Evolutionary conservation across 2,888 invertebrate species (phyloP).

Genomic region (Aelia acuminata): DNA sequence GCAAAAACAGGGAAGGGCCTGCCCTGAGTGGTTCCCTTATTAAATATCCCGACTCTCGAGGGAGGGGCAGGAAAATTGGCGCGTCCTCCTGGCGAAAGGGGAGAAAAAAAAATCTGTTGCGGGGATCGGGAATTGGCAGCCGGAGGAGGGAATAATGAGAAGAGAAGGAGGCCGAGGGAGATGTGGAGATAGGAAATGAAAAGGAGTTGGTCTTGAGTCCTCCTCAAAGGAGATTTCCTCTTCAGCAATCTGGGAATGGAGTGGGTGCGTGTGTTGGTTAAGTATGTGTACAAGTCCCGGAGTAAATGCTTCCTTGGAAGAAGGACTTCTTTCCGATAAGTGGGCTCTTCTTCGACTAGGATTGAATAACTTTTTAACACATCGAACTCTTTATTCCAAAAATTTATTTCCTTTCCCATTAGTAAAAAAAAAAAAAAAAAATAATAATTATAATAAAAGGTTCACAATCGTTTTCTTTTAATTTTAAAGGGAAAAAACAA

Average conservation of each 20-base stretch:
- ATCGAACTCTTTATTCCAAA: neutral
- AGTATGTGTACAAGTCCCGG: neutral
- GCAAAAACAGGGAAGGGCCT: neutral
- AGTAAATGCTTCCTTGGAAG: neutral
- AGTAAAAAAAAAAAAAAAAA: too few species aligned
- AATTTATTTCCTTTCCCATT: too few species aligned
- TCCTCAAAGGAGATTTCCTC: conserved; percentile 12
- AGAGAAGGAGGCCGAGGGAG: too few species aligned
- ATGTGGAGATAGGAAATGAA: conserved; percentile 31
- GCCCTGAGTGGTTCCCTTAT: conserved; percentile 19
- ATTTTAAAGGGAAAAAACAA: too few species aligned
- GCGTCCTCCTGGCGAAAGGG: neutral
- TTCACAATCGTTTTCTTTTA: too few species aligned
- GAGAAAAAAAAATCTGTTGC: neutral
- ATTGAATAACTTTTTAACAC: neutral
- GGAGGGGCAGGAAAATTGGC: neutral
- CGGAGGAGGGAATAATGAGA: neutral
- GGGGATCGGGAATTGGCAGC: neutral
- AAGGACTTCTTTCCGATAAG: neutral
- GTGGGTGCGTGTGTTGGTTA: neutral
- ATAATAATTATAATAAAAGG: too few species aligned
- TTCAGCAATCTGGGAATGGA: neutral
- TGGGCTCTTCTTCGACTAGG: neutral
- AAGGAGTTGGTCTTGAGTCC: neutral
- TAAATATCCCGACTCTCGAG: neutral